Evolutionary conservation across 1,140 invertebrate species (phyloP), one percentile per base, ranked within the genome.

Genomic region (Heliconius congener): DNA sequence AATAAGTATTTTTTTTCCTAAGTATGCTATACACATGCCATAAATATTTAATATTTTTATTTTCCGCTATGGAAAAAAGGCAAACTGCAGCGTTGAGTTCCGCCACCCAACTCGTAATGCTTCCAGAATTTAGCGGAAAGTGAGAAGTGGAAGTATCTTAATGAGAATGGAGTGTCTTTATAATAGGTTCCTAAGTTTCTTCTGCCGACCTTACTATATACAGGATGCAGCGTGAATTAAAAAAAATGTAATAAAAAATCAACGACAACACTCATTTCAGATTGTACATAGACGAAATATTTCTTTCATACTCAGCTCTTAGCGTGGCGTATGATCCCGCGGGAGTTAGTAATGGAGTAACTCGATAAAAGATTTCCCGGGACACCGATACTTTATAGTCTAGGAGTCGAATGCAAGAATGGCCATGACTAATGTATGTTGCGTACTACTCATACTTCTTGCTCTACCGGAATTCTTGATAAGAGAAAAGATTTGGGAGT

Each of bases 331-430:
- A 71, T 60, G 73, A 60, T 85, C 88, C 70, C 82, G 18, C 70
- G 79, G 77, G 88, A 50, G 75, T 79, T 77, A 84, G 83, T 91
- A 90, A 92, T 91, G 86, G 88, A 73, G 82, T 87, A 89, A 89
- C 88, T 88, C 88, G 86, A 92, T 92, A 89, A 92, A 91, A 91
- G 87, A 92, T 92, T 92, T 92, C 90, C 90, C 89, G 83, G 55
- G 89, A 82, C 83, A 82, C 76, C 85, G 80, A 90, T 91, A 87
- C 83, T 79, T 85, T 78, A 86, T 81, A 81, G 74, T 77, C 71
- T 55, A 77, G 72, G 79, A 81, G 75, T 16, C 39, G 13, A 37
- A 37, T 76, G 60, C 46, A 76, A 66, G 60, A 27, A 66, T 9
- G 13, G 60, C 27, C 9, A 66, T 30, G 27, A 66, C 27, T 66